Base-by-base conservation (phyloP, 2,113 vertebrate species). In the Donacobius atricapilla region DNA sequence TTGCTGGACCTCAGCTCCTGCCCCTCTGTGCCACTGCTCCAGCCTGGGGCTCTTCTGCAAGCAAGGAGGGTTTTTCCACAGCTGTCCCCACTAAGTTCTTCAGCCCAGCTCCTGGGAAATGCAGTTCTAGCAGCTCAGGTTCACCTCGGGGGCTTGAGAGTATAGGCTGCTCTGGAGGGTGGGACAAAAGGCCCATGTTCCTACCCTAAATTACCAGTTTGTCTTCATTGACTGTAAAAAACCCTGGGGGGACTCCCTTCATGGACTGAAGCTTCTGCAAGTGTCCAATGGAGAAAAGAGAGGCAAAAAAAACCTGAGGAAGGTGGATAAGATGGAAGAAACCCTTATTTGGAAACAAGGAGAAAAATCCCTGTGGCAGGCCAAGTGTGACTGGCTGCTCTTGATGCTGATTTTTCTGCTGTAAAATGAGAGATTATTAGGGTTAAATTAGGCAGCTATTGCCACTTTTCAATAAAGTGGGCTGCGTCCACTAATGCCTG, bases 91-190 rank as follows among this genome's bases (percentile, higher is more conserved):
- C 40, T n/a, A 9, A 1, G 33, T 14, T 61, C 33, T 54, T n/a
- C 30, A 77, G 53, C 35, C 33, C 64, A 77, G 1, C 25, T 13
- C 33, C 31, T 54, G 44, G 22, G 53, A 56, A 40, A 56, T 2
- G 12, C 37, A 15, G 44, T 21, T 47, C 65, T 53, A 76, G 56
- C 60, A 75, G 47, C 15, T 14, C 17, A 14, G 2, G 4, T 56
- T 72, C 57, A 23, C 53, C 27, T 4, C 0, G 0, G n/a, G 13
- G 12, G 4, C 10, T 37, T 0, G 2, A 50, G 51, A 37, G 28
- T 5, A 0, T 7, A 13, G 21, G 14, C 13, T 47, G 58, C 63
- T 68, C 30, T 64, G 53, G 47, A 72, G 58, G 27, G 25, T 16
- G 47, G 30, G 23, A 42, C 27, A 61, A 9, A 44, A 27, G 28